Percentiles rank a stretch among this genome's conserved stretches.
phyloP scores from a whole-genome alignment of 2,113 vertebrate species.

The Mungos mungo region DNA sequence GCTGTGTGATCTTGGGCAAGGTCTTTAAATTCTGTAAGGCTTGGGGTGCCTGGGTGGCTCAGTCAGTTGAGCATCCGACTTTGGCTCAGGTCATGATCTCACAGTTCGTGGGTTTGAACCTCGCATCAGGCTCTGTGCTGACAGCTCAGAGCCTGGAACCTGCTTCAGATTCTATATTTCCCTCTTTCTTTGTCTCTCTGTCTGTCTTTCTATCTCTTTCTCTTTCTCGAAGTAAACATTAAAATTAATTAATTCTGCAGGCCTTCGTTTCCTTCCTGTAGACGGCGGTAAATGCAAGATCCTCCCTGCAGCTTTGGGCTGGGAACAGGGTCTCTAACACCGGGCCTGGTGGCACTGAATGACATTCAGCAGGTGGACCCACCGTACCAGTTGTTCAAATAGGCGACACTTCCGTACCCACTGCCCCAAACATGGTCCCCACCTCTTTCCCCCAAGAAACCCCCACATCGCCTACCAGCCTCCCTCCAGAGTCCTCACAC shows the following conservation, averaged over 20 bases:
- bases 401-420: neutral
- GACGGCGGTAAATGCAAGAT: neutral
- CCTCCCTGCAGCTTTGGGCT: neutral
- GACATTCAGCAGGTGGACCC: neutral
- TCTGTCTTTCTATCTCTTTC: too few relatives aligned
- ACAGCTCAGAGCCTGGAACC: too few relatives aligned
- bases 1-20: neutral
- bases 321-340: neutral
- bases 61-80: too few relatives aligned
- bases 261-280: neutral
- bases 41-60: too few relatives aligned
- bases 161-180: too few relatives aligned
- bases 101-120: too few relatives aligned
- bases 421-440: neutral
- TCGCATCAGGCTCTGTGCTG: too few relatives aligned
- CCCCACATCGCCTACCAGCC: neutral
- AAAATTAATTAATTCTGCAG: too few relatives aligned
- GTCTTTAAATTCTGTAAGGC: neutral
- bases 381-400: neutral
- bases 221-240: too few relatives aligned
- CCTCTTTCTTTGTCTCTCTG: too few relatives aligned
- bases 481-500: neutral
- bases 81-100: too few relatives aligned
- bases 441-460: neutral
- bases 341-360: neutral